A percentile compares a stretch with the other conserved stretches of the same genome.
phyloP scores from a whole-genome alignment of 2,113 vertebrate species.

The Misgurnus mizolepis region DNA sequence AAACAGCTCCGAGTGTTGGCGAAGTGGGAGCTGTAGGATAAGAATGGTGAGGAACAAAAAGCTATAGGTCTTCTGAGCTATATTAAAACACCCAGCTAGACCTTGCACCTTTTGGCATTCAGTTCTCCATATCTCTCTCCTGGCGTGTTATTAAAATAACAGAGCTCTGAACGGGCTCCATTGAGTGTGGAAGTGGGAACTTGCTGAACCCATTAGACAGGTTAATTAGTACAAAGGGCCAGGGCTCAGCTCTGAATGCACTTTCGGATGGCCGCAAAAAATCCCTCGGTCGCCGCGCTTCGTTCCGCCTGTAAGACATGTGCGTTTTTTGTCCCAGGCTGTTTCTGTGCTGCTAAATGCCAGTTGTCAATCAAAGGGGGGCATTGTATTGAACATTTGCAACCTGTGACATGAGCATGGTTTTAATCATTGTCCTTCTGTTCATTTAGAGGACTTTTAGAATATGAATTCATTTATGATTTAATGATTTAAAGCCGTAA shows the following conservation, averaged over 20 bases:
- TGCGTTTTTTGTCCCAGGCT: background rate
- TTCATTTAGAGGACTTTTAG: background rate
- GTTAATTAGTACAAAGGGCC: conserved; percentile 79
- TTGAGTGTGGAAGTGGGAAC: conserved; percentile 44
- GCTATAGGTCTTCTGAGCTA: conserved; percentile 52
- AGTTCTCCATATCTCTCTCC: conserved; percentile 56
- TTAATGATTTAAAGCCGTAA: conserved; percentile 3
- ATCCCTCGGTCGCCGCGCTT: background rate
- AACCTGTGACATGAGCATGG: conserved; percentile 48
- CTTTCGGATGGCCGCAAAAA: conserved; percentile 60
- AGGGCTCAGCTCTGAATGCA: conserved; percentile 62
- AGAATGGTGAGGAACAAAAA: conserved; percentile 27
- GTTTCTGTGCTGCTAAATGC: conserved; percentile 65
- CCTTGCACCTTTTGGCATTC: conserved; percentile 78
- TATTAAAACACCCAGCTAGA: conserved; percentile 58
- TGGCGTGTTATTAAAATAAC: conserved; percentile 67
- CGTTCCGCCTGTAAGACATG: background rate
- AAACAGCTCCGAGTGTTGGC: conserved; percentile 27
- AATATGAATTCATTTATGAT: background rate
- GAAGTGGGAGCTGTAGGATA: conserved; percentile 24
- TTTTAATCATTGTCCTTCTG: conserved; percentile 13
- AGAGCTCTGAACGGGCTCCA: conserved; percentile 48
- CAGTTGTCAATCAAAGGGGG: conserved; percentile 69
- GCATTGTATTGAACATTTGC: conserved; percentile 56
- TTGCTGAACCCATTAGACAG: conserved; percentile 73